These are phyloP conservation scores for Micronycteris hirsuta DNA, from an alignment of 2,113 vertebrate genomes.

Conservation along the genomic window DNA sequence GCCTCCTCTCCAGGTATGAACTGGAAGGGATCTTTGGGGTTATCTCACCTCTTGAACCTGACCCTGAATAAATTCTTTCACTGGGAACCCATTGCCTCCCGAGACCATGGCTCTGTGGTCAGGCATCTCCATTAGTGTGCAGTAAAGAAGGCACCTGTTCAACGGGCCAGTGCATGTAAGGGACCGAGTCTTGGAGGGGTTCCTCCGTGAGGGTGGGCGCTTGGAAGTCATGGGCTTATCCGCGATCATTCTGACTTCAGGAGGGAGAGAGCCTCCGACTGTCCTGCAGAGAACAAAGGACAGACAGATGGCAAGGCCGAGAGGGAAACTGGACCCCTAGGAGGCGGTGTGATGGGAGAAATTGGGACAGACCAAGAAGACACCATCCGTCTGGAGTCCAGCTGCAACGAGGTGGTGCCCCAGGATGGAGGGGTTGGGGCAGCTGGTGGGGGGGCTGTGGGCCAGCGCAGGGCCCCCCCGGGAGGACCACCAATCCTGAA, in stretches of 20 bases:
- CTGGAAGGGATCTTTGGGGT: neutral
- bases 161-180: neutral
- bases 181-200: neutral
- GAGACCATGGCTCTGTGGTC: neutral
- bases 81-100: neutral
- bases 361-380: neutral
- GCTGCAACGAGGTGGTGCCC: accelerated
- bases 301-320: accelerated
- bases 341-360: neutral
- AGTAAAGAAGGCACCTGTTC: too few relatives aligned
- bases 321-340: accelerated
- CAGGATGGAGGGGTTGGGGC: accelerated
- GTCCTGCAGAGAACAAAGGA: accelerated
- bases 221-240: neutral
- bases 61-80: neutral
- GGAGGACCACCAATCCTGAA: accelerated
- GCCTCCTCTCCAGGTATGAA: neutral
- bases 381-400: accelerated
- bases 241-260: neutral
- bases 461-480: too few relatives aligned
- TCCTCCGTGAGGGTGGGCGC: neutral
- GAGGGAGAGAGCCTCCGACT: neutral
- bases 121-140: accelerated
- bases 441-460: accelerated
- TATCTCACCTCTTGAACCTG: neutral